phyloP scores from a whole-genome alignment of 2,797 vertebrate genomes.

The Siniperca obscura region DNA sequence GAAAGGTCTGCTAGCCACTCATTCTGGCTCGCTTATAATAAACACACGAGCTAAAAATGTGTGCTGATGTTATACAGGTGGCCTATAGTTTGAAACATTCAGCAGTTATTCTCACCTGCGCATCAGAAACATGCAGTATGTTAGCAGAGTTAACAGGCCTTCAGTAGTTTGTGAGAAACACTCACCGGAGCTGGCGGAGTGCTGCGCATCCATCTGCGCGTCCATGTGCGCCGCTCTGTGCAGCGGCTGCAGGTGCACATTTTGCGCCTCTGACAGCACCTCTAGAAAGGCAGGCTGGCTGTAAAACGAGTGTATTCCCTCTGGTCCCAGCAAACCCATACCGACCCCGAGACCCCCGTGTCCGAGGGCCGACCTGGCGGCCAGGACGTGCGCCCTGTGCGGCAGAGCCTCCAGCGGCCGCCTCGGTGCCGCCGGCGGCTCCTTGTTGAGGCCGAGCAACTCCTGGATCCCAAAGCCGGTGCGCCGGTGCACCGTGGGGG shows the following conservation, averaged over 20 bases:
- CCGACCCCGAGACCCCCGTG: constrained; percentile 90
- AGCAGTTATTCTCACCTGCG: not conserved
- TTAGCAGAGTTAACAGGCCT: not conserved
- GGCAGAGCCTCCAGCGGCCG: constrained; percentile 90
- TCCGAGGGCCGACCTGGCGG: constrained; percentile 90
- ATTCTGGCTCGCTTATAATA: not conserved
- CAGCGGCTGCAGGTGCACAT: constrained; percentile 91
- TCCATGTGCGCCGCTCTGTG: constrained; percentile 87
- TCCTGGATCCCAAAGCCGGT: constrained; percentile 98
- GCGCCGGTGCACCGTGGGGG: constrained; percentile 87
- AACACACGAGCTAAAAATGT: not conserved
- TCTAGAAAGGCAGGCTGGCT: constrained; percentile 94
- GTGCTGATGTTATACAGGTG: not conserved
- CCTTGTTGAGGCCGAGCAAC: constrained; percentile 97
- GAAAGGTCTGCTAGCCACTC: not conserved
- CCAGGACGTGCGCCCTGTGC: constrained; percentile 90
- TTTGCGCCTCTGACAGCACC: constrained; percentile 93
- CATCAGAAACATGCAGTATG: not conserved
- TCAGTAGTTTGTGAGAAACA: not conserved
- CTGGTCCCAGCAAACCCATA: constrained; percentile 92
- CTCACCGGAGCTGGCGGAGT: constrained; percentile 94
- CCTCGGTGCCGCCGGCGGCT: constrained; percentile 88
- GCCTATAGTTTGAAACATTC: not conserved
- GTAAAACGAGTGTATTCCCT: constrained; percentile 94
- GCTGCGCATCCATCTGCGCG: constrained; percentile 85